Percentiles rank a stretch among this genome's conserved stretches.
Conservation (phyloP, 2,113 vertebrate species). For the Dipodomys spectabilis region DNA sequence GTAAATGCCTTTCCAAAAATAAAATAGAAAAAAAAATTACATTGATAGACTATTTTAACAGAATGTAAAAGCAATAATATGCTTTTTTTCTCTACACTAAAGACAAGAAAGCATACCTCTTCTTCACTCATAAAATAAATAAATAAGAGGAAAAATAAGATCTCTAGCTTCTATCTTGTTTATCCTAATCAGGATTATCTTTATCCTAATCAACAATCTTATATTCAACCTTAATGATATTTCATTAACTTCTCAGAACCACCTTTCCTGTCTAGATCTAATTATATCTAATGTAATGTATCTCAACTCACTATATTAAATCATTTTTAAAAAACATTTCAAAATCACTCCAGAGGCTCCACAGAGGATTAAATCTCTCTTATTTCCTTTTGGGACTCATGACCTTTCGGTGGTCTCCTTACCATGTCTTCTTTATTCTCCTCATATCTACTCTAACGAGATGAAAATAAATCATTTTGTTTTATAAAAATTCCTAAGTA, state of each 20-base stretch:
- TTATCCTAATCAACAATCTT: constrained; percentile 92
- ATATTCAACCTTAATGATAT: constrained; percentile 91
- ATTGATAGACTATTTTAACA: constrained; percentile 49
- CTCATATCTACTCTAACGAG: constrained; percentile 60
- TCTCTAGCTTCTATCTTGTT: constrained; percentile 88
- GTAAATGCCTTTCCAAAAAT: constrained; percentile 55
- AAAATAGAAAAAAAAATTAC: constrained; percentile 45
- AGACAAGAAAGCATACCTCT: constrained; percentile 67
- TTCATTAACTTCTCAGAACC: constrained; percentile 91
- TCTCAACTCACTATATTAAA: constrained; percentile 92
- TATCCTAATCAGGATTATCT: constrained; percentile 91
- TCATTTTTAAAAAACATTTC: constrained; percentile 85
- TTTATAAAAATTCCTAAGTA: constrained; percentile 79
- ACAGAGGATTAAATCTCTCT: constrained; percentile 66
- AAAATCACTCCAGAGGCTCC: constrained; percentile 81
- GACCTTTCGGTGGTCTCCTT: constrained; percentile 70
- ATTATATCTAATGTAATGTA: constrained; percentile 93
- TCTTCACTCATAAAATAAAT: constrained; percentile 83
- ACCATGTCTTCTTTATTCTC: constrained; percentile 62
- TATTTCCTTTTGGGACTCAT: constrained; percentile 56
- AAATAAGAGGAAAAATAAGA: constrained; percentile 84
- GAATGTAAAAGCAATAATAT: constrained; percentile 56
- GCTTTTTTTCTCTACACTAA: constrained; percentile 73
- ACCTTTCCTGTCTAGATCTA: constrained; percentile 92
- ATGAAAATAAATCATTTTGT: constrained; percentile 76